These are phyloP conservation scores for Phymastichus coffea DNA, from an alignment of 1,140 invertebrate species.

Conservation along the genomic window DNA sequence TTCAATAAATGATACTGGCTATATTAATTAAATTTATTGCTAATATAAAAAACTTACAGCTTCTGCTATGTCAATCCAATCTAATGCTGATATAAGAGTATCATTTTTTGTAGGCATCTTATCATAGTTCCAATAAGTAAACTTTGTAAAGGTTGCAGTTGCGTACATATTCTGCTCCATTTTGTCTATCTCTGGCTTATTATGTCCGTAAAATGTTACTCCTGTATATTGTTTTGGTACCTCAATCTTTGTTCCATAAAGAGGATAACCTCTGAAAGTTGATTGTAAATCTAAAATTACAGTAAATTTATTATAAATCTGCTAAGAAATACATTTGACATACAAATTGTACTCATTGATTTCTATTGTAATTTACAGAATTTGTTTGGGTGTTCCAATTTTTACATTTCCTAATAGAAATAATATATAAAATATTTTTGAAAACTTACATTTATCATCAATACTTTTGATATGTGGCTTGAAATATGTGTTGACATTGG, in stretches of 20 bases:
- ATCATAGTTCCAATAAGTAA: conserved; percentile 81
- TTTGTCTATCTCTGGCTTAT: conserved; percentile 61
- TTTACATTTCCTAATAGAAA: no score
- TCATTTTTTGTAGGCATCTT: conserved; percentile 71
- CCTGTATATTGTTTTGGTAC: conserved; percentile 68
- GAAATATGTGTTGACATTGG: conserved; percentile 72
- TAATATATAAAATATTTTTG: conserved; percentile 12
- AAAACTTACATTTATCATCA: conserved; percentile 46
- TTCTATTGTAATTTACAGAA: neutral
- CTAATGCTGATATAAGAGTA: conserved; percentile 63
- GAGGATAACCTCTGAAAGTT: conserved; percentile 67
- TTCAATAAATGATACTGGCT: neutral
- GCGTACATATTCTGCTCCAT: conserved; percentile 65
- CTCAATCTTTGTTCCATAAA: conserved; percentile 64
- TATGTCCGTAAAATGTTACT: conserved; percentile 66
- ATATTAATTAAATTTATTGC: neutral
- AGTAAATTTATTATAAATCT: conserved; percentile 25
- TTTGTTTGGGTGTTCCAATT: no score
- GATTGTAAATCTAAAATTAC: conserved; percentile 52
- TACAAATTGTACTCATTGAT: neutral
- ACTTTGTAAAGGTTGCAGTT: conserved; percentile 63
- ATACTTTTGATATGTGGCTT: conserved; percentile 61
- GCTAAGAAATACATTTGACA: conserved; percentile 25
- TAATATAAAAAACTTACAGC: conserved; percentile 59
- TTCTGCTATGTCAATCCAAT: conserved; percentile 78